phyloP scores from a whole-genome alignment of 2,888 invertebrate genomes.

The Mythimna albipuncta region DNA sequence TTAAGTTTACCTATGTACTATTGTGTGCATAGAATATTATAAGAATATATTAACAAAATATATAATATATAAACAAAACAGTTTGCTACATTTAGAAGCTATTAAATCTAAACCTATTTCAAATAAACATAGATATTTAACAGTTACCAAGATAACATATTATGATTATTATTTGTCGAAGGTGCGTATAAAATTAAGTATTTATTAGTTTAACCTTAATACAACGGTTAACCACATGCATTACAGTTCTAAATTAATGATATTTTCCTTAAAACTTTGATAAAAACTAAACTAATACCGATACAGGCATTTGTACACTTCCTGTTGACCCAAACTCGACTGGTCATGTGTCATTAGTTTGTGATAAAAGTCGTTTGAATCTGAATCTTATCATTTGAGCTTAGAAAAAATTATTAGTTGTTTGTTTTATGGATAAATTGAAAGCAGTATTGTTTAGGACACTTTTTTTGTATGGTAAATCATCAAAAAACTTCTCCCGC shows the following conservation, averaged over 20 bases:
- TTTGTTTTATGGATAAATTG: neutral
- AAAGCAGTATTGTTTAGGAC: neutral
- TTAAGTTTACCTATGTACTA: no score
- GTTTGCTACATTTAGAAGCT: neutral
- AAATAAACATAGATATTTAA: neutral
- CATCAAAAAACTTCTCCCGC: no score
- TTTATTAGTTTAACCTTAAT: constrained; percentile 7
- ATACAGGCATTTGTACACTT: constrained; percentile 32
- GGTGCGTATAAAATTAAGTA: neutral
- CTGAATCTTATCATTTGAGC: neutral
- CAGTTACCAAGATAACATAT: neutral
- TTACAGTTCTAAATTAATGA: constrained; percentile 14
- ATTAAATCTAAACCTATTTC: neutral
- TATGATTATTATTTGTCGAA: neutral
- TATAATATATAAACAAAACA: neutral
- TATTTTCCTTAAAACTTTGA: constrained; percentile 36
- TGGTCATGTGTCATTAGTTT: constrained; percentile 23
- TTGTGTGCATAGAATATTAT: no score
- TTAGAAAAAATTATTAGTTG: neutral
- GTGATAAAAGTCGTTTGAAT: neutral
- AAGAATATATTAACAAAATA: neutral
- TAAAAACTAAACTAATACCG: constrained; percentile 11
- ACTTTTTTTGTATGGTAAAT: no score
- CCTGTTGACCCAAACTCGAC: constrained; percentile 32
- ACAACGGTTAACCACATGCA: constrained; percentile 12